phyloP scores from a whole-genome alignment of 2,113 vertebrate genomes.

The Gallinago jamesoni region DNA sequence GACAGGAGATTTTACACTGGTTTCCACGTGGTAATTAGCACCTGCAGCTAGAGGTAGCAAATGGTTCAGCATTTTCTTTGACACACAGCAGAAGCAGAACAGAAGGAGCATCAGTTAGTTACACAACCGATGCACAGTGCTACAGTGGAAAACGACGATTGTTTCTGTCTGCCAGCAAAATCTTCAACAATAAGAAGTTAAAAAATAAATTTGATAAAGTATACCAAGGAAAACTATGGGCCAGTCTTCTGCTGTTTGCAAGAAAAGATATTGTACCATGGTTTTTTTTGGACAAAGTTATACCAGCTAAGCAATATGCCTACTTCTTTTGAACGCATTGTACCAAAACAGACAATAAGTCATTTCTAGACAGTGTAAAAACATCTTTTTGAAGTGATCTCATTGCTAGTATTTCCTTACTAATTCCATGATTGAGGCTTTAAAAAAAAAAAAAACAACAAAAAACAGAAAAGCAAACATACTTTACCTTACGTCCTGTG shows the following conservation, averaged over 20 bases:
- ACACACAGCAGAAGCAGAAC: not conserved
- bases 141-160: not conserved
- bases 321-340: not conserved
- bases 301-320: not conserved
- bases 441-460: not conserved
- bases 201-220: not conserved
- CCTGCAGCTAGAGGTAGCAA: not conserved
- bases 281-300: not conserved
- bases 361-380: not conserved
- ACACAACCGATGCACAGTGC: too few relatives aligned
- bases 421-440: not conserved
- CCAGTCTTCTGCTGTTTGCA: not conserved
- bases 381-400: not conserved
- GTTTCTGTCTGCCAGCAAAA: not conserved
- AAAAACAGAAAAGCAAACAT: not conserved
- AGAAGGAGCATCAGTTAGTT: not conserved
- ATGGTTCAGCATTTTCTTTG: not conserved
- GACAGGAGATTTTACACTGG: not conserved
- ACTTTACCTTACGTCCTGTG: slow-evolving; percentile 86
- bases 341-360: not conserved
- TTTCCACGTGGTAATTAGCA: not conserved
- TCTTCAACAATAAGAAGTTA: not conserved
- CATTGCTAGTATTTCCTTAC: not conserved
- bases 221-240: not conserved
- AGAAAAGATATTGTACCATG: not conserved